These are phyloP conservation scores for Phaethon lepturus DNA, from an alignment of 2,113 vertebrate species.

Conservation along the genomic window DNA sequence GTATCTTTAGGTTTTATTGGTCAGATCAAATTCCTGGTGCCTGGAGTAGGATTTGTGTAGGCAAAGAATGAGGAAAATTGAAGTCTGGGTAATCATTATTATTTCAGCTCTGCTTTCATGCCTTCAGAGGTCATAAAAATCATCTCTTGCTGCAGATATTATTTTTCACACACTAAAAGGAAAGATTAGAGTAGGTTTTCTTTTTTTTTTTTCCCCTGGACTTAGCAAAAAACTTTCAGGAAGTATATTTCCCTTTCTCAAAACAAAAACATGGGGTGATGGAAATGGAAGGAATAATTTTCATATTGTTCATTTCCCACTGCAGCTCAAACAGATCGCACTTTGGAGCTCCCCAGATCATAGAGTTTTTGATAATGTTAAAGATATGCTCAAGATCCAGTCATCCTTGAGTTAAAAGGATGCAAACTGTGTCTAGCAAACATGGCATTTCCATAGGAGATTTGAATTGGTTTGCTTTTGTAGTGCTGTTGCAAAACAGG, in stretches of 20 bases:
- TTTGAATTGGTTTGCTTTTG: conserved; percentile 62
- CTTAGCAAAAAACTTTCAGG: conserved; percentile 27
- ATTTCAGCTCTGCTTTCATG: conserved; percentile 32
- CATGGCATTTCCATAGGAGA: conserved; percentile 59
- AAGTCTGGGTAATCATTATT: conserved; percentile 28
- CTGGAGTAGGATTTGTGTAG: neutral
- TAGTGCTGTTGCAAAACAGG: conserved; percentile 53
- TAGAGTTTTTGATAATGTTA: conserved; percentile 29
- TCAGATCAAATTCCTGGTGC: neutral
- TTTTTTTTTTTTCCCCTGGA: neutral
- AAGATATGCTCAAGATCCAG: conserved; percentile 52
- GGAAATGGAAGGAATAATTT: conserved; percentile 47
- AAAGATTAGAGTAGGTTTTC: neutral
- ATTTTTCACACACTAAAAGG: conserved; percentile 35
- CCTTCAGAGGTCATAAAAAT: conserved; percentile 42
- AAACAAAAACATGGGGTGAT: neutral
- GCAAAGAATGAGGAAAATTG: neutral
- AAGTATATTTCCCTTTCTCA: conserved; percentile 51
- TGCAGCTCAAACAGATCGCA: neutral
- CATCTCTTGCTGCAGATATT: neutral
- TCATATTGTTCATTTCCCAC: conserved; percentile 53
- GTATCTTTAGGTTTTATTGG: neutral
- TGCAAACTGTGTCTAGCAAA: conserved; percentile 54
- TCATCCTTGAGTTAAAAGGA: conserved; percentile 55
- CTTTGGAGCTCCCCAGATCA: conserved; percentile 7